phyloP scores from a whole-genome alignment of 2,113 vertebrate species.

The western clawed frog (Xenopus tropicalis) region UCB_Xtro_10.0 CM004452.2:24383001-24383500 shows the following conservation, averaged over 20 bases:
- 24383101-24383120: slow-evolving; percentile 33
- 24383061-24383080: slow-evolving; percentile 37
- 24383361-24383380: neutral
- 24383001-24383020: slow-evolving; percentile 38
- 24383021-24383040: slow-evolving; percentile 46
- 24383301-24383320: slow-evolving; percentile 4
- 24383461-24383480: neutral
- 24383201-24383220: neutral
- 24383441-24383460: neutral
- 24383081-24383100: slow-evolving; percentile 34
- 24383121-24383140: slow-evolving; percentile 39
- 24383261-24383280: slow-evolving; percentile 7
- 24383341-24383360: neutral
- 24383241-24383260: neutral
- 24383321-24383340: neutral
- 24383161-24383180: slow-evolving; percentile 27
- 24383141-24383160: slow-evolving; percentile 22
- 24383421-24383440: neutral
- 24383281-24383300: slow-evolving; percentile 3
- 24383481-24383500: no score
- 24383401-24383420: neutral
- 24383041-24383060: slow-evolving; percentile 43
- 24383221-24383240: neutral
- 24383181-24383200: neutral
- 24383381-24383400: neutral